Evolutionary conservation across 1,140 invertebrate genomes (phyloP), one percentile per base, ranked within the genome.

Genomic region (Drosophila tsacasi): DNA sequence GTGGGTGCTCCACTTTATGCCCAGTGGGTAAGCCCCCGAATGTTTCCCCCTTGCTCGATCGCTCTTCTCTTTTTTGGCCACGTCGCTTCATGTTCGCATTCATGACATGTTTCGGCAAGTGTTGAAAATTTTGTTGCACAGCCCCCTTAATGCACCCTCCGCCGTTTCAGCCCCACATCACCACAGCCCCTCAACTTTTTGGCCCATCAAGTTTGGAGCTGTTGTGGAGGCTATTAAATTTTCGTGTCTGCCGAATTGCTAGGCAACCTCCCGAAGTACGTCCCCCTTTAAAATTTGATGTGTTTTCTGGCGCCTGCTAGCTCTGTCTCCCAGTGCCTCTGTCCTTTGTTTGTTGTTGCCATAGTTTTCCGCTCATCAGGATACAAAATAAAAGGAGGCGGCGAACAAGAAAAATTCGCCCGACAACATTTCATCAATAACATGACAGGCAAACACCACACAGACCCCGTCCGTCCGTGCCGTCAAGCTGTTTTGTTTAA

Each of bases 361-460:
- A 83, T 72, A 79, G 58, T 72, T 69, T 67, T 76, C 19, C 79
- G 64, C 74, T 67, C 80, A 81, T 69, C 78, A 63, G 71, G 74
- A 64, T 68, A 52, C 67, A 32, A 73, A 73, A 61, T 61, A 74
- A 73, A 73, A 73, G 42, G 40, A 50, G 35, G 50, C 52, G 49
- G 64, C 39, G 27, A 66, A 27, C 58, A 25, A 23, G 32, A 60
- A 71, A 60, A 50, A 60, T 40, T 47, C 63, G 81, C 73, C 82
- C 78, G 77, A 89, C 81, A 87, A 89, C 77, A 83, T 89, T 89
- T 67, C 84, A 87, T 87, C 84, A 89, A 87, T 87, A 84, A 78
- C 65, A 58, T 64, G 68, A 49, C 63, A 49, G 47, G 19, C 54
- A 71, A 55, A 47, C 71, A 74, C 27, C 27, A 32, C 27, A 32